These are phyloP conservation scores for Bruchidius siliquastri DNA, from an alignment of 2,888 invertebrate species.

Conservation along the genomic window DNA sequence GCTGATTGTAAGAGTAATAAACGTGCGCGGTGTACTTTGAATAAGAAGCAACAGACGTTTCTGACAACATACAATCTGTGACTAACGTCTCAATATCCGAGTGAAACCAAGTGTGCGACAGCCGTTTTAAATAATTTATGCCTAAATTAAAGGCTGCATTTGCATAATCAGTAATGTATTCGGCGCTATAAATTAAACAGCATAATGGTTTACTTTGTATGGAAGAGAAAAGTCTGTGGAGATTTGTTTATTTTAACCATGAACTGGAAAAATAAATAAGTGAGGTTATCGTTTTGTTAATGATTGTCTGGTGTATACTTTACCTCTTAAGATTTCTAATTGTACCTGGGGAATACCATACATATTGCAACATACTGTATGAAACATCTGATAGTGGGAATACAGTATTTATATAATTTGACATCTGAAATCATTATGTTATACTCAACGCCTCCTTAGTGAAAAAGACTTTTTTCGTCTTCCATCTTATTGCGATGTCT, in stretches of 20 bases:
- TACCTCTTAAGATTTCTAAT: no score
- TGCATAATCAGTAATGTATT: neutral
- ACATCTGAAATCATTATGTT: no score
- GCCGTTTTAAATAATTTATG: neutral
- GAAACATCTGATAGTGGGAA: no score
- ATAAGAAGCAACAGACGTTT: neutral
- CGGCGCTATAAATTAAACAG: neutral
- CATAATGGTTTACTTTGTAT: neutral
- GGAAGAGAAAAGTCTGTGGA: neutral
- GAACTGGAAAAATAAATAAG: no score
- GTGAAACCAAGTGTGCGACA: neutral
- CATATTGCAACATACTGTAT: no score
- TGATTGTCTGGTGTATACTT: no score
- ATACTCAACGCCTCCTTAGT: no score
- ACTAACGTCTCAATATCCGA: neutral
- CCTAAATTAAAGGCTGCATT: neutral
- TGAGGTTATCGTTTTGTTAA: no score
- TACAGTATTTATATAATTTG: no score
- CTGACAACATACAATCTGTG: neutral
- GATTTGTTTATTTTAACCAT: no score
- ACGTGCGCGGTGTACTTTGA: neutral
- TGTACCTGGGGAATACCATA: no score
- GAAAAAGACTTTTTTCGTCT: neutral
- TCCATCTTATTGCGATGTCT: neutral
- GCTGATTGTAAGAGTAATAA: neutral